Evolutionary conservation across 2,797 vertebrate species (phyloP).

Genomic region (Sebastes melanostomus): DNA sequence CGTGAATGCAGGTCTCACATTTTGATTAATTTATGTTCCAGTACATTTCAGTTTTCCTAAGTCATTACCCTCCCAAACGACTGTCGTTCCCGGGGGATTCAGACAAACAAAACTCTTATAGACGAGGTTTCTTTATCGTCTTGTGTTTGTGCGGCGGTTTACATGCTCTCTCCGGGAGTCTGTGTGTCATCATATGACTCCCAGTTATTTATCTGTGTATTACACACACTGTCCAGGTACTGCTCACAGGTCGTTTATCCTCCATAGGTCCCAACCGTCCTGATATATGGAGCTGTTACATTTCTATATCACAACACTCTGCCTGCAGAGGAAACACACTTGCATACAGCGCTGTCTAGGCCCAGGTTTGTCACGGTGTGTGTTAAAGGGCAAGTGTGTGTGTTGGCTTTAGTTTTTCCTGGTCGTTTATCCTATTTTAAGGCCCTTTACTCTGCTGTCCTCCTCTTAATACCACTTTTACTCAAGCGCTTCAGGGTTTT

Average conservation of each 20-base stretch:
- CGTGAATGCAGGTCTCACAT: slow-evolving; percentile 25
- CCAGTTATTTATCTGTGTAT: slow-evolving; percentile 73
- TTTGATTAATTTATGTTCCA: slow-evolving; percentile 72
- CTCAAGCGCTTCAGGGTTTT: slow-evolving; percentile 50
- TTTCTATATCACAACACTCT: slow-evolving; percentile 54
- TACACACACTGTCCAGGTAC: slow-evolving; percentile 63
- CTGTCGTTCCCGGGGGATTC: slow-evolving; percentile 35
- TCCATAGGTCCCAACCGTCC: slow-evolving; percentile 37
- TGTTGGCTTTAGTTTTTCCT: slow-evolving; percentile 36
- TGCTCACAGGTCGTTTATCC: slow-evolving; percentile 60
- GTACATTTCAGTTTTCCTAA: slow-evolving; percentile 69
- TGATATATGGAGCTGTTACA: slow-evolving; percentile 72
- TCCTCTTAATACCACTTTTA: slow-evolving; percentile 59
- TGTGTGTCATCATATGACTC: slow-evolving; percentile 38
- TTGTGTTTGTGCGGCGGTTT: slow-evolving; percentile 7
- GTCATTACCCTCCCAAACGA: slow-evolving; percentile 70
- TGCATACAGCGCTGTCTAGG: slow-evolving; percentile 3
- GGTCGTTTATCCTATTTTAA: slow-evolving; percentile 72
- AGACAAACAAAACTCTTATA: slow-evolving; percentile 42
- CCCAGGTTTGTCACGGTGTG: slow-evolving; percentile 27
- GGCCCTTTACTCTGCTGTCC: slow-evolving; percentile 56
- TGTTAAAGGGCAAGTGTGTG: slow-evolving; percentile 58
- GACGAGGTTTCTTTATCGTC: slow-evolving; percentile 38
- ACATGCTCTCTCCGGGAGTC: slow-evolving; percentile 21
- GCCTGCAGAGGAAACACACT: slow-evolving; percentile 49